Conservation (phyloP, 2,113 vertebrate genomes). For the Amblyornis subalaris region DNA sequence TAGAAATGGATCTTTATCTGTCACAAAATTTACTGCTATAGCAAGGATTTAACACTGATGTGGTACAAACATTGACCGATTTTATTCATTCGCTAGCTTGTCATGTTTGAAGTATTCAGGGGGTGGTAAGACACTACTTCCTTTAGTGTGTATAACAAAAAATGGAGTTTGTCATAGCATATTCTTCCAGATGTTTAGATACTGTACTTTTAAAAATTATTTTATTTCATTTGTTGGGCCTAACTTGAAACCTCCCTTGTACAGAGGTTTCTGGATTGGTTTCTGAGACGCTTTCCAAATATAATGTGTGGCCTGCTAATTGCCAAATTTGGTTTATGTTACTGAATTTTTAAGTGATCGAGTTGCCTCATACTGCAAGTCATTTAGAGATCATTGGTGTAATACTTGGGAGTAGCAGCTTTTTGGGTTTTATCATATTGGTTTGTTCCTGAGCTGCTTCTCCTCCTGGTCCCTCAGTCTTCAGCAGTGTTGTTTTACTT, state of each 20-base stretch:
- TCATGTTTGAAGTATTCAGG: background rate
- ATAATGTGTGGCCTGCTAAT: background rate
- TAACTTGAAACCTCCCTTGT: background rate
- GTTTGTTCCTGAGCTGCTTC: background rate
- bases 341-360: background rate
- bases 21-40: background rate
- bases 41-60: background rate
- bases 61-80: background rate
- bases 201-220: background rate
- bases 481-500: background rate
- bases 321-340: background rate
- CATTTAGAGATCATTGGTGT: background rate
- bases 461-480: background rate
- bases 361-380: background rate
- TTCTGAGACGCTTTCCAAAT: background rate
- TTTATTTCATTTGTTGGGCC: background rate
- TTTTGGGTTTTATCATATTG: rapidly evolving
- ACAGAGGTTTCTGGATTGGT: background rate
- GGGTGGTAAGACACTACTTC: background rate
- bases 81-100: background rate
- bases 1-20: background rate
- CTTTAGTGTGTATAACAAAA: background rate
- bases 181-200: background rate
- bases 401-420: background rate
- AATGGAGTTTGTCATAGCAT: background rate